Base-by-base conservation (phyloP, 2,797 vertebrate genomes). In the Phalanger gymnotis region DNA sequence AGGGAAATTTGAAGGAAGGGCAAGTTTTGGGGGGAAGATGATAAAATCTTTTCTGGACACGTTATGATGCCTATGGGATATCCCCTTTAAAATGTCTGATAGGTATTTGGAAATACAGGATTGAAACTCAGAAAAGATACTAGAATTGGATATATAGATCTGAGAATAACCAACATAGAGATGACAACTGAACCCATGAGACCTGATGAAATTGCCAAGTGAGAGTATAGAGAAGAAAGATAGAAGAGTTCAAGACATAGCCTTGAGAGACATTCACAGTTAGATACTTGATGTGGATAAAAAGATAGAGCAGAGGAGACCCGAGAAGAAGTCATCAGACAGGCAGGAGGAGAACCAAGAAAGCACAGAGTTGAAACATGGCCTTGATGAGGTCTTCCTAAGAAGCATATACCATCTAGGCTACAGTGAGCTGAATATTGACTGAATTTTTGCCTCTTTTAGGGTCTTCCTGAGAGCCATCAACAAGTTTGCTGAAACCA, bases 401-500 rank as follows among this genome's bases (percentile, higher is more conserved):
- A 87, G 40, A 87, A 47, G 7, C 0, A 0, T 27, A 47, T 34
- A 51, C 22, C 22, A 27, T 87, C 40, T 9, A 51, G 25, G 25
- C 9, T 47, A 51, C 10, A 28, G 22, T 51, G 34, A n/a, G 30
- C 19, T 92, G 12, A 31, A 47, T 58, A 92, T 52, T 53, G 7
- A 12, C 31, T 54, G 73, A 14, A 94, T 92, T 53, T 92, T 25
- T 47, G 40, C 92, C 10, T 97, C 95, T 98, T 96, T 55, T 58
- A 99, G 99, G 97, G 99, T 99, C 28, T 99, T 99, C 98, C 98
- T 99, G 97, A 99, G 99, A 98, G 99, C 99, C 92, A 99, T 99
- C 98, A 99, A 99, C 97, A 99, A 99, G 95, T 99, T 99, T 58
- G 99, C 99, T 10, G 99, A 99, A 98, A 99, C 99, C 52, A 99